Percentiles rank a stretch among this genome's conserved stretches.
These are phyloP conservation scores for Darevskia mixta DNA, from an alignment of 2,797 vertebrate genomes.

Conservation along the genomic window DNA sequence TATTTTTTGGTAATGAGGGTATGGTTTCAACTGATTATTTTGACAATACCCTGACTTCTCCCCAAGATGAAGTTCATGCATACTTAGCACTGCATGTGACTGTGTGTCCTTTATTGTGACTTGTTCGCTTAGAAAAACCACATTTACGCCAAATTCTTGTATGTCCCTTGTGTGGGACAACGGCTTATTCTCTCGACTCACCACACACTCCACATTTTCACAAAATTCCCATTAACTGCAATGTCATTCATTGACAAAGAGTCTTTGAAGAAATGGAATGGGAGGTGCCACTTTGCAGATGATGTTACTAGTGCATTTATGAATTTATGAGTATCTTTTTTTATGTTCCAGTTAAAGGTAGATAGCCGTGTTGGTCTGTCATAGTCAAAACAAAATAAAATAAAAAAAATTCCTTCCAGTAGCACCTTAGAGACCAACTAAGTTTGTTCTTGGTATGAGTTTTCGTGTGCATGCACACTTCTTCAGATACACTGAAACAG, in stretches of 20 bases:
- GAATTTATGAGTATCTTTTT: conserved; percentile 1
- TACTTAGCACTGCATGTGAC: conserved; percentile 49
- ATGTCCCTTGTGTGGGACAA: background rate
- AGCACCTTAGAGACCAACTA: no score
- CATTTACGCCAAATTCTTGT: background rate
- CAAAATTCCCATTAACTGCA: conserved; percentile 23
- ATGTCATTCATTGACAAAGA: background rate
- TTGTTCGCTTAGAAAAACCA: background rate
- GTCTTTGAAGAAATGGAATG: background rate
- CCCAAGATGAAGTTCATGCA: conserved; percentile 19
- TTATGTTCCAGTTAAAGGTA: no score
- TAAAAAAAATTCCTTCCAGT: no score
- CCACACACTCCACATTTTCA: background rate
- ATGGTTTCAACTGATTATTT: conserved; percentile 34
- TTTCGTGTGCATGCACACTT: no score
- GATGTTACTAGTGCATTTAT: background rate
- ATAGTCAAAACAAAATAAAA: no score
- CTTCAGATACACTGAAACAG: no score
- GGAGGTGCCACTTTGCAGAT: background rate
- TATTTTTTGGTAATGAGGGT: conserved; percentile 52
- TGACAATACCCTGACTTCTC: conserved; percentile 47
- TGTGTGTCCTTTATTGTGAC: conserved; percentile 22
- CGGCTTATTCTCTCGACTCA: background rate
- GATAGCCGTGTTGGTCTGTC: no score
- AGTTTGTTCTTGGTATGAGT: no score